A percentile compares a stretch with the other conserved stretches of the same genome.
Evolutionary conservation across 2,113 vertebrate genomes (phyloP).

Genomic region (Piliocolobus tephrosceles): DNA sequence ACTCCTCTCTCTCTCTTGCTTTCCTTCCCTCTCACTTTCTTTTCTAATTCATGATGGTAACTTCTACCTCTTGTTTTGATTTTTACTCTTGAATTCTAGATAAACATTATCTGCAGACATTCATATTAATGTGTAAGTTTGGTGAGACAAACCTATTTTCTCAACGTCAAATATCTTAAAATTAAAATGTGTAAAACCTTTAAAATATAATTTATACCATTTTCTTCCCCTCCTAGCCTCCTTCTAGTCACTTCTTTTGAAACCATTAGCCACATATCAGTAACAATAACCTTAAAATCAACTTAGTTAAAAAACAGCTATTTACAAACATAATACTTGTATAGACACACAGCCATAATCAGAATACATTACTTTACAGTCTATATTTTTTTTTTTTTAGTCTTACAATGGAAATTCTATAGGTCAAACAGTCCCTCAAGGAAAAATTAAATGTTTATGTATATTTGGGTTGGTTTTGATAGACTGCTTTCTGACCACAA

Average conservation of each 20-base stretch:
- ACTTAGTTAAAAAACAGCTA: background rate
- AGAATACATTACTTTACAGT: background rate
- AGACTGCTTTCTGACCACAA: background rate
- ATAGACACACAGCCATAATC: background rate
- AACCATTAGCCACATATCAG: background rate
- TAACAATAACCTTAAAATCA: background rate
- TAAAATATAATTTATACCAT: background rate
- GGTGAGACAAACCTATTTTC: background rate
- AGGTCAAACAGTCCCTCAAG: background rate
- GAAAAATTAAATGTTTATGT: background rate
- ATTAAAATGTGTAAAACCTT: background rate
- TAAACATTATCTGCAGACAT: background rate
- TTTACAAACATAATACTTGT: background rate
- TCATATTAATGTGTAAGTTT: background rate
- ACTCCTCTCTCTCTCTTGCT: background rate
- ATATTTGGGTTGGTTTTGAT: background rate
- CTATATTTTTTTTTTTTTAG: background rate
- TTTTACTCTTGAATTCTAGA: background rate
- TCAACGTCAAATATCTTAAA: background rate
- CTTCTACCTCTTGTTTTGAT: background rate
- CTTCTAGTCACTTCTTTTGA: background rate
- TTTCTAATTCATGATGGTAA: background rate
- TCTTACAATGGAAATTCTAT: background rate
- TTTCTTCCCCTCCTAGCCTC: too few species aligned
- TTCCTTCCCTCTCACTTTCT: background rate